A percentile compares a stretch with the other conserved stretches of the same genome.
These are phyloP conservation scores for Coreius guichenoti DNA, from an alignment of 2,797 vertebrate species.

Conservation along the genomic window DNA sequence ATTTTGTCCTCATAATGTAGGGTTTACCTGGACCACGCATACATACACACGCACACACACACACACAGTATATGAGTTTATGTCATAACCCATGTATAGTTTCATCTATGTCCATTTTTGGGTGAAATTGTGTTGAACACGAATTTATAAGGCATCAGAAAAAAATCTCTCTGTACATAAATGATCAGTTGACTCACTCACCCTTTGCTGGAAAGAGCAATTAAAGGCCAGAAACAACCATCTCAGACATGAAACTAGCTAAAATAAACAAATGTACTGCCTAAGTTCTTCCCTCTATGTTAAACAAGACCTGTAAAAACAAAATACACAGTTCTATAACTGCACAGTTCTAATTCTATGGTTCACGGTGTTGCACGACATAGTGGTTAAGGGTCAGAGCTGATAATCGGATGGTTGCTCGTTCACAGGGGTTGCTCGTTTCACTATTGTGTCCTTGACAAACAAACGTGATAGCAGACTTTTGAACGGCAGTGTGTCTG, in stretches of 20 bases:
- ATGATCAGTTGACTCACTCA: constrained; percentile 77
- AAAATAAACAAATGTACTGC: constrained; percentile 19
- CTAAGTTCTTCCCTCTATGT: constrained; percentile 25
- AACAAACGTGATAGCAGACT: constrained; percentile 76
- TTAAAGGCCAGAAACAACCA: constrained; percentile 78
- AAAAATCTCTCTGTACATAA: constrained; percentile 79
- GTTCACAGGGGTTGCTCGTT: background rate
- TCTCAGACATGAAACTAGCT: constrained; percentile 71
- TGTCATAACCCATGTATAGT: background rate
- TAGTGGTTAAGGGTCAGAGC: constrained; percentile 20
- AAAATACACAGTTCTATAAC: constrained; percentile 33
- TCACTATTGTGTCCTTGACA: constrained; percentile 69
- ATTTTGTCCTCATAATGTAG: no score
- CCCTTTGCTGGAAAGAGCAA: constrained; percentile 78
- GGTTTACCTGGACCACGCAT: no score
- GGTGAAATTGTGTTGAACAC: constrained; percentile 58
- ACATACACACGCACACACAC: no score
- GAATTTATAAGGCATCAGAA: constrained; percentile 72
- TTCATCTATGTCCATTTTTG: constrained; percentile 68
- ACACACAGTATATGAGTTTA: background rate
- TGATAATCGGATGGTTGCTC: background rate
- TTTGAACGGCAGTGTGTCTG: no score
- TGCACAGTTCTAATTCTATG: background rate
- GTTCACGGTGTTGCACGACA: background rate
- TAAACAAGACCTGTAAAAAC: constrained; percentile 10